Evolutionary conservation across 2,797 vertebrate genomes (phyloP), one percentile per base, ranked within the genome.

Genomic region (Pseudochromis fuscus): DNA sequence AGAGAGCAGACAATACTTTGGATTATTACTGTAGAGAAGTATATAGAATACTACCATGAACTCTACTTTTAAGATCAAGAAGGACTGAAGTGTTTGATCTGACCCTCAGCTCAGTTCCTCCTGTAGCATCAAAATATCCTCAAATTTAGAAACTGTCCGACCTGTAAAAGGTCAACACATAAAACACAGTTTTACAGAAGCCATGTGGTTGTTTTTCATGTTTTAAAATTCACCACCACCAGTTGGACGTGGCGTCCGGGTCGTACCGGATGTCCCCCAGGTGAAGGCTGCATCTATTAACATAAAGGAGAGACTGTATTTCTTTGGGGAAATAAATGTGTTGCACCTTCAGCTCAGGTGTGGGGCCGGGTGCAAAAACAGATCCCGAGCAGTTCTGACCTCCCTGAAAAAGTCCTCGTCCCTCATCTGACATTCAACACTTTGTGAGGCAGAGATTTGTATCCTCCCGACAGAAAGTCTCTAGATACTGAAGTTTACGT

Each of bases 221-320:
- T 23, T 40, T 51, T 48, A 7, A 28, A 31, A 45, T 35, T 53
- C 13, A 19, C n/a, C 1, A 42, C 21, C 13, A 53, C 52, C 31
- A 28, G 2, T 68, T 60, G 2, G 0, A 38, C 50, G 25, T 37
- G 30, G 2, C 31, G 31, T 5, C 61, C 31, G 13, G 27, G 30
- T 72, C 50, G 2, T 4, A 15, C 28, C 37, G 46, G 0, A 3
- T 1, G 21, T 57, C 60, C 13, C 0, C 19, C 1, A 18, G 35
- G 75, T 33, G 52, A 72, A 56, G 12, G 23, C 25, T 33, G 30
- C 30, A 35, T 72, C 50, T 8, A 42, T 35, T 56, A 45, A 72
- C 37, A 52, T 27, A 79, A 38, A 70, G 21, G 4, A 66, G 31
- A 61, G 44, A 25, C n/a, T 46, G 33, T 10, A 62, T 76, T 70